These are phyloP conservation scores for Camponotus vicinus DNA, from an alignment of 1,140 invertebrate species.

Conservation along the genomic window DNA sequence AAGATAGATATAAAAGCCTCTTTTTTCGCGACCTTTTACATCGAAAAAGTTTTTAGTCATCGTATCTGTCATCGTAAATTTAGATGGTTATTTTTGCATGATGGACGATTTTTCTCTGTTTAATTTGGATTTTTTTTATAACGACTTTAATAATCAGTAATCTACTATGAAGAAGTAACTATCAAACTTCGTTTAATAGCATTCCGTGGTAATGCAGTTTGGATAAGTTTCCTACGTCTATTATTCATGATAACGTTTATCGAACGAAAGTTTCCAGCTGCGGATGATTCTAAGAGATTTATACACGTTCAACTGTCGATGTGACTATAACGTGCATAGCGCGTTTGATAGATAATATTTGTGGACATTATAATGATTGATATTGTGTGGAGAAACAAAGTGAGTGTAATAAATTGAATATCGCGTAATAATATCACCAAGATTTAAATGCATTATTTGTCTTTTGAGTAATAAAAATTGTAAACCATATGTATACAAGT, in stretches of 20 bases:
- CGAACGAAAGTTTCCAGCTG: slow-evolving; percentile 60
- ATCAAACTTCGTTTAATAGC: slow-evolving; percentile 59
- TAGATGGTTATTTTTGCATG: neutral
- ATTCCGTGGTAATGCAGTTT: slow-evolving; percentile 61
- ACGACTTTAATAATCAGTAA: slow-evolving; percentile 49
- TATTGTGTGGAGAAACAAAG: slow-evolving; percentile 9
- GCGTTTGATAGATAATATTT: slow-evolving; percentile 45
- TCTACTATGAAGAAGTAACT: slow-evolving; percentile 58
- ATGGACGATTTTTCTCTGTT: slow-evolving; percentile 31
- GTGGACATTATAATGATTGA: slow-evolving; percentile 20
- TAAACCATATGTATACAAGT: neutral
- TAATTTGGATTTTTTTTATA: slow-evolving; percentile 11
- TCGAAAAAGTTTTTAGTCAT: neutral
- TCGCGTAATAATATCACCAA: neutral
- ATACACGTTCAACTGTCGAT: slow-evolving; percentile 38
- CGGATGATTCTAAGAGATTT: slow-evolving; percentile 50
- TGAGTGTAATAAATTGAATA: slow-evolving; percentile 8
- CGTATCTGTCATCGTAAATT: neutral
- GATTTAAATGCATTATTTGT: neutral
- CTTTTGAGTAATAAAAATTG: neutral
- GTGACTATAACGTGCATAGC: slow-evolving; percentile 1
- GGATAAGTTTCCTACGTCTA: slow-evolving; percentile 61
- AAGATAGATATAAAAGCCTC: no score
- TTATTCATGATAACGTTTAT: slow-evolving; percentile 65
- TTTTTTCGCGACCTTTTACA: neutral